Evolutionary conservation across 2,888 invertebrate species (phyloP), one percentile per base, ranked within the genome.

Genomic region (Heliconius hortense): DNA sequence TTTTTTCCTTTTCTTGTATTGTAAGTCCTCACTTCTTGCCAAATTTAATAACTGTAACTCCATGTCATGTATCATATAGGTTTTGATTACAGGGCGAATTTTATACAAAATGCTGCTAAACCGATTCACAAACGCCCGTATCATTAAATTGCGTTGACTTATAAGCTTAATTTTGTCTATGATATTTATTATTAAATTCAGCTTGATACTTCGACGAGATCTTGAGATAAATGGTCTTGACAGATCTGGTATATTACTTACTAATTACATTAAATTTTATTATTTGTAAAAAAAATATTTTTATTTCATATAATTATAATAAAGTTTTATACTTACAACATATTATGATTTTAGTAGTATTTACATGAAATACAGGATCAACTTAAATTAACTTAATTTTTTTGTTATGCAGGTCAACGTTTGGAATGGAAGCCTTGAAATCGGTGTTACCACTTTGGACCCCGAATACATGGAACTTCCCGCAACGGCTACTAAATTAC

Each of bases 391-490:
- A 53, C 21, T 28, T 53, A 53, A 15, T 35, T 31, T 39, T 8
- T n/a, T 68, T 24, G n/a, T 35, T 59, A 21, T 11, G 31, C 10
- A 97, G 97, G 96, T 97, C 78, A 96, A 96, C 89, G 96, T 97
- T 86, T 99, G 99, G 98, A 98, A 98, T 74, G 99, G 99, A 0
- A 98, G 98, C 4, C 96, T 99, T 68, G 98, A 98, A 94, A 97
- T 98, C 87, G 98, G 98, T 59, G 97, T 98, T 0, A 99, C 98
- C 0, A 98, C 98, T 1, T 97, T 98, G 87, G 96, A 97, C 79
- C 98, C 99, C 0, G 96, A 96, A 66, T 97, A 96, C 84, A 93
- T 98, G 80, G 98, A 98, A 82, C 97, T 98, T 89, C 98, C 98
- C 56, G 95, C 97, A 11, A 97, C 96, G 85, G 97, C 97, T 13